phyloP scores from a whole-genome alignment of 2,797 vertebrate species.

The Trachops cirrhosus region DNA sequence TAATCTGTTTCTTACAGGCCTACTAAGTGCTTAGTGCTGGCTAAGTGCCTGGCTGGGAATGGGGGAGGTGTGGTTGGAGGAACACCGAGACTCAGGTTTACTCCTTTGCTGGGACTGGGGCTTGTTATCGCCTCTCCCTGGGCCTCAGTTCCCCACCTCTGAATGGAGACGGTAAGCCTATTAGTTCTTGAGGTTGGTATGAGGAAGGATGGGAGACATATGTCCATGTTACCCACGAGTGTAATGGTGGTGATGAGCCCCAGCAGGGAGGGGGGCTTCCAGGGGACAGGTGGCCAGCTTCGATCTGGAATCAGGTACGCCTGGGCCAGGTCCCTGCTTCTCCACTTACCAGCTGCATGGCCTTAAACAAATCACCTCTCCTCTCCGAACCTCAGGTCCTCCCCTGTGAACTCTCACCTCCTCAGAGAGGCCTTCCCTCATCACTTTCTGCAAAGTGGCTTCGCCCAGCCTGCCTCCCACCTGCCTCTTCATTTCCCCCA shows the following conservation, averaged over 20 bases:
- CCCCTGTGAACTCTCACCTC: neutral
- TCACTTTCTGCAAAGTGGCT: neutral
- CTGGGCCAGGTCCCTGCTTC: neutral
- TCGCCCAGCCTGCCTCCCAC: neutral
- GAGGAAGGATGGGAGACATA: neutral
- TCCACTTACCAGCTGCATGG: neutral
- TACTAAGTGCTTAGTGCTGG: neutral
- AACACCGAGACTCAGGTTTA: neutral
- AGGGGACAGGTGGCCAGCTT: neutral
- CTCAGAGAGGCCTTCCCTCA: neutral
- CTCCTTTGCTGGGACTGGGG: neutral
- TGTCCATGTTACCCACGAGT: too few species aligned
- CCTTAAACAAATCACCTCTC: neutral
- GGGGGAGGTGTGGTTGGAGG: neutral
- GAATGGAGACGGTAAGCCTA: neutral
- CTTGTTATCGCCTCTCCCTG: neutral
- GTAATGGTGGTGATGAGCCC: rapidly evolving
- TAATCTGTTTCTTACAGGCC: neutral
- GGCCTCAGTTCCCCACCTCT: neutral
- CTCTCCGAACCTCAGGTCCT: neutral
- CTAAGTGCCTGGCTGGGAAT: neutral
- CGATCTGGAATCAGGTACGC: neutral
- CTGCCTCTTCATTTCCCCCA: neutral
- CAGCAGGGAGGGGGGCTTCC: neutral
- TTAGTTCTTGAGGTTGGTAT: neutral